phyloP scores from a whole-genome alignment of 2,113 vertebrate genomes.

The Ibidorhyncha struthersii region DNA sequence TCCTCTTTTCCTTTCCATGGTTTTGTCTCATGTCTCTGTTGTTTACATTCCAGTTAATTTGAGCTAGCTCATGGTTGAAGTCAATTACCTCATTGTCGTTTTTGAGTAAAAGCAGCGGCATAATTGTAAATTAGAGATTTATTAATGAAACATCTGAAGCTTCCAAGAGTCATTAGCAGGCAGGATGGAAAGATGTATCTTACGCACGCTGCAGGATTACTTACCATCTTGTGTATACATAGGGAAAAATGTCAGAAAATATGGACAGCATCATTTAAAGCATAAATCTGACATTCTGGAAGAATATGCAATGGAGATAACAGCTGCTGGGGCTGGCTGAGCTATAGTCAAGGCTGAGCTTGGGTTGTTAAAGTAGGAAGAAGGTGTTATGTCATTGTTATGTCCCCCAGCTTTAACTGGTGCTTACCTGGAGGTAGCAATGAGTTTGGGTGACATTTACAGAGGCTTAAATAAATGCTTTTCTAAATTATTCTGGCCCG shows the following conservation, averaged over 20 bases:
- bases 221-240: not conserved
- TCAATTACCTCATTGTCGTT: not conserved
- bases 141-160: not conserved
- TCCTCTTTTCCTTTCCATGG: slow-evolving; percentile 13
- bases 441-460: not conserved
- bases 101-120: not conserved
- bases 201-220: not conserved
- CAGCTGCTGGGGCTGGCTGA: not conserved
- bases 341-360: not conserved
- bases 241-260: not conserved
- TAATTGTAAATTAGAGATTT: not conserved
- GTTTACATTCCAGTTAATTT: slow-evolving; percentile 24
- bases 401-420: not conserved
- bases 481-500: not conserved
- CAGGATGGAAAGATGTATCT: not conserved
- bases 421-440: not conserved
- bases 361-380: not conserved
- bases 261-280: not conserved
- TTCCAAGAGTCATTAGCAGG: not conserved
- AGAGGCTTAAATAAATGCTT: not conserved
- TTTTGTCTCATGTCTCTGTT: not conserved
- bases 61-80: not conserved
- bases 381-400: not conserved
- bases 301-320: not conserved
- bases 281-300: not conserved